Base-by-base conservation (phyloP, 1,140 invertebrate genomes). In the Drosophila grimshawi region DNA sequence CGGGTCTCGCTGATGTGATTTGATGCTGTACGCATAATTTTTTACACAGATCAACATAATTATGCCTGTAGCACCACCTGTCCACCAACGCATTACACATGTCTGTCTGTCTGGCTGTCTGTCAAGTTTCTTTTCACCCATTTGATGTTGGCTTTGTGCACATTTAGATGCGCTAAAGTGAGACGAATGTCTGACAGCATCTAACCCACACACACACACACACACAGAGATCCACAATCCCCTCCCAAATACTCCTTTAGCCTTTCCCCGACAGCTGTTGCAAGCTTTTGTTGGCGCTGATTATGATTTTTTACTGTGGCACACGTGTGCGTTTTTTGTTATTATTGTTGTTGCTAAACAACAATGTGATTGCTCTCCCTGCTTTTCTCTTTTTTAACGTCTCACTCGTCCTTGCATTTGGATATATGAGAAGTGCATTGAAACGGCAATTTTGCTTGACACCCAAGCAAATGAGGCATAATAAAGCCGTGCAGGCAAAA, bases 1-100 rank as follows among this genome's bases (percentile, higher is more conserved):
- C 62, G 51, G 64, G 72, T 45, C 41, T 29, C 30, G 39, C 46
- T 62, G 29, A 30, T 37, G 19, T 32, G 33, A 39, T 67, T 32
- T 19, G 19, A 19, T 19, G 19, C 60, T 33, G 33, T 63, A 7
- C 53, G 10, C 6, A 66, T 60, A 43, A 46, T 60, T 39, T 62
- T 69, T 55, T 59, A 53, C 48, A 55, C 51, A 60, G 65, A 80
- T 79, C 55, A 62, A 72, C 61, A 73, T 77, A 65, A 72, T 76
- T 68, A 29, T 43, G 59, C 46, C 46, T 67, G 59, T 72, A 53
- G 46, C 53, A 63, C 62, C 73, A 76, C 48, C 73, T 70, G 71
- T 35, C 45, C 55, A 19, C 63, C 49, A 39, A 3, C 19, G 10
- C 27, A 65, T 11, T 19, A 55, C 41, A 4, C 19, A 39, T 52